Evolutionary conservation across 1,140 invertebrate genomes (phyloP).

Genomic region (Pristionchus pacificus): DNA sequence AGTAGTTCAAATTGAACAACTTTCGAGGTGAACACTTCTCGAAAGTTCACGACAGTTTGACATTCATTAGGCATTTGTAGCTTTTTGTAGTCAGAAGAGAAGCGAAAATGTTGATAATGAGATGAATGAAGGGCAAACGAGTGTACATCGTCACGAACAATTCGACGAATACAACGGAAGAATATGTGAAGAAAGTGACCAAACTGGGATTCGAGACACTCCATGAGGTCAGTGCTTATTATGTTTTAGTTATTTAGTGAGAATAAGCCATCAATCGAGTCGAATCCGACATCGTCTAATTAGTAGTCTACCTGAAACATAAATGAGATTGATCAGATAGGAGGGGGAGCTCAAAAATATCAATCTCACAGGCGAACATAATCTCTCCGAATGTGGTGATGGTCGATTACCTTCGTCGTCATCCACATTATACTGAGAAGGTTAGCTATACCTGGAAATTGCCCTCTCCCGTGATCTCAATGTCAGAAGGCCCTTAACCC

Average conservation of each 20-base stretch:
- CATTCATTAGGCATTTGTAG: too few species aligned
- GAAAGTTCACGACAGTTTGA: too few species aligned
- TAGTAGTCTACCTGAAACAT: too few species aligned
- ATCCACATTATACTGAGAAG: conserved; percentile 67
- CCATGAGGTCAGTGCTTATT: too few species aligned
- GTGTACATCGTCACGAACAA: conserved; percentile 91
- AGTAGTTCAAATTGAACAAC: background rate
- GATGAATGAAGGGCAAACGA: conserved; percentile 65
- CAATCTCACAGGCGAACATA: conserved; percentile 68
- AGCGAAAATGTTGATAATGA: background rate
- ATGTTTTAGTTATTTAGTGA: too few species aligned
- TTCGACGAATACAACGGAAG: conserved; percentile 76
- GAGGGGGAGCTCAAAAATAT: background rate
- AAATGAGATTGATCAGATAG: background rate
- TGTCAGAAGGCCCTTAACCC: too few species aligned
- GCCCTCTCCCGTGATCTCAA: too few species aligned
- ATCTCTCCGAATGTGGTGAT: conserved; percentile 77
- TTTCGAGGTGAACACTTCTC: too few species aligned
- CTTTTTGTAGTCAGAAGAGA: too few species aligned
- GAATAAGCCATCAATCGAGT: too few species aligned
- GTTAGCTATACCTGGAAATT: too few species aligned
- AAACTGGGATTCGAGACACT: conserved; percentile 68
- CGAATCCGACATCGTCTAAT: too few species aligned
- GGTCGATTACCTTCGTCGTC: conserved; percentile 73
- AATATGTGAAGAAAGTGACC: conserved; percentile 74